Base-by-base conservation (phyloP, 2,113 vertebrate species). In the Hippocampus comes region DNA sequence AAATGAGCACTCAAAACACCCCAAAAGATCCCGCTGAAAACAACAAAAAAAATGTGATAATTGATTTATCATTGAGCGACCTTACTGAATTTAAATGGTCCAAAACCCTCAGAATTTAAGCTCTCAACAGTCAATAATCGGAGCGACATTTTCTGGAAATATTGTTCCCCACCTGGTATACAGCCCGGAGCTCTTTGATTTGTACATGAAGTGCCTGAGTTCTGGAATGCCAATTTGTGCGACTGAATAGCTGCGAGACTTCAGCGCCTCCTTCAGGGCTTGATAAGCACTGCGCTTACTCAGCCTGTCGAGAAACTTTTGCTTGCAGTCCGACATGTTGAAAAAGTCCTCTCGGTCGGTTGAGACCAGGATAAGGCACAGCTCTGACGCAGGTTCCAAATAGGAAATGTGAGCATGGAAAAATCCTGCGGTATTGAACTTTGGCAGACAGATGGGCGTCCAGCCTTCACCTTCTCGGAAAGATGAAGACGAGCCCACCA, bases 361-460 rank as follows among this genome's bases (percentile, higher is more conserved):
- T 66, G 97, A 99, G 66, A 99, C 92, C 63, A 99, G 93, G 84
- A 99, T 92, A 82, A 99, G 93, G 87, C 97, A 99, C 78, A 99
- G 93, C 72, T 96, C 91, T 0, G 94, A 94, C 5, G 92, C 91
- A 2, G 95, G 94, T 82, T 96, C 94, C 86, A 99, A 88, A 86
- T 98, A 99, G 38, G 97, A 99, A 87, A 99, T 98, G 89, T 99
- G 96, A 34, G 94, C 96, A 0, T 99, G 96, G 90, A 99, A 98
- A 87, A 99, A 99, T 61, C 96, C 96, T 0, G 94, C 94, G 0
- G 95, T 92, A 70, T 97, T 98, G 89, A 98, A 98, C 86, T 99
- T 98, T 65, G 97, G 97, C 79, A 99, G 92, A 86, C 97, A 99
- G 89, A 99, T 94, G 0, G 97, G 97, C 1, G 96, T 97, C 97